Conservation (phyloP, 2,888 invertebrate genomes). For the Aricia artaxerxes region DNA sequence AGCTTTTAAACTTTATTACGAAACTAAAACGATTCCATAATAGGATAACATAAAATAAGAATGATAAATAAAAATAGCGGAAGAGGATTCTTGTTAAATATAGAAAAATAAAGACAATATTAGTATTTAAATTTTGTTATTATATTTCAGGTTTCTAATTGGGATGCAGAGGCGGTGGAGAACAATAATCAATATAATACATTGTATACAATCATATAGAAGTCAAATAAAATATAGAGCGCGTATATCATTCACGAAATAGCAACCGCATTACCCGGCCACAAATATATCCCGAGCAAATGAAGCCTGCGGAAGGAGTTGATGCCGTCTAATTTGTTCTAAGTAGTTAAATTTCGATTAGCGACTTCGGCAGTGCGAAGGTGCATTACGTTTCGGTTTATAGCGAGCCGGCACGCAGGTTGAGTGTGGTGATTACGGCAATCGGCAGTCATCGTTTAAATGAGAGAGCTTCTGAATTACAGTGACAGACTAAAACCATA, state of each 20-base stretch:
- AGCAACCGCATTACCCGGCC: background rate
- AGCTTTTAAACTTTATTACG: background rate
- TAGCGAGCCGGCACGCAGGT: slow-evolving; percentile 37
- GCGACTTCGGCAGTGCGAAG: slow-evolving; percentile 34
- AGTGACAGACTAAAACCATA: slow-evolving; percentile 38
- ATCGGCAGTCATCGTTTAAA: slow-evolving; percentile 41
- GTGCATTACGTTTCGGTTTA: slow-evolving; percentile 38
- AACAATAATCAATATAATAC: background rate
- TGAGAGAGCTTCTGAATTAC: slow-evolving; percentile 41
- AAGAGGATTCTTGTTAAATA: too few species aligned
- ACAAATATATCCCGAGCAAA: slow-evolving; percentile 9
- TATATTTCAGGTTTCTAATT: background rate
- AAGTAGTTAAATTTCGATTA: slow-evolving; percentile 35
- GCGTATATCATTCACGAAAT: background rate
- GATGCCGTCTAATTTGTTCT: slow-evolving; percentile 28
- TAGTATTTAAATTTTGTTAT: background rate
- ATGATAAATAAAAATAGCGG: too few species aligned
- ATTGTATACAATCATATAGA: background rate
- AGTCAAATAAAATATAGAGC: background rate
- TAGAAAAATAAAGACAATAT: too few species aligned
- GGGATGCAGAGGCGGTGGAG: background rate
- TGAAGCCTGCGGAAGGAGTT: background rate
- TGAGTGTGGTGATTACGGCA: slow-evolving; percentile 41
- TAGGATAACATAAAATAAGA: too few species aligned
- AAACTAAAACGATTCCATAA: too few species aligned